Evolutionary conservation across 2,888 invertebrate genomes (phyloP), one percentile per base, ranked within the genome.

Genomic region (Linhomoeus sp.): DNA sequence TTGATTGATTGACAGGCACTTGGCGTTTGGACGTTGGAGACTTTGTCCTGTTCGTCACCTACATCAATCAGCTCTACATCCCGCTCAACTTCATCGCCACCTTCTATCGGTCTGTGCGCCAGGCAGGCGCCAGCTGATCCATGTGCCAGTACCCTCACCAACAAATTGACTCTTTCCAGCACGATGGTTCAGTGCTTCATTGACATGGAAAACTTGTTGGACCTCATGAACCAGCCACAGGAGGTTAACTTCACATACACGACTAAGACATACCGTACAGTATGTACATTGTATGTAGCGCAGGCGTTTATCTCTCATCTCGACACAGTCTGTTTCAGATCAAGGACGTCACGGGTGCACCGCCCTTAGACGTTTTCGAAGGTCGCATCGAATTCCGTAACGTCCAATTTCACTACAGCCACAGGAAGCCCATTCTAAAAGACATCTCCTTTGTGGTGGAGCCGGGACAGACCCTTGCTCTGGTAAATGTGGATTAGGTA

Each of bases 161-260:
- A n/a, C n/a, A n/a, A n/a, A n/a, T n/a, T n/a, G n/a, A n/a, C n/a
- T n/a, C n/a, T 2, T 17, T 41, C 22, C 65, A 85, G 92, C 62
- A 82, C 85, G 47, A 90, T 94, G 50, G 94, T 94, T 65, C 86
- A 84, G 71, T 85, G 88, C 63, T 94, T 97, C 62, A 79, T 94
- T 20, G 94, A 97, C 63, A 94, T 94, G 94, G 94, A 97, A 68
- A 94, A 94, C 67, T 92, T 97, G 94, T 87, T 94, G 65, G 90
- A 92, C 56, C 68, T 97, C 51, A 72, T 97, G 59, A 76, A 80
- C 37, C 84, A 86, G 60, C 77, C 81, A 41, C 77, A 80, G 46
- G 90, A 94, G 71, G 77, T 92, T 24, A 5, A 22, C 2, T 12
- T 7, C n/a, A n/a, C n/a, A n/a, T n/a, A n/a, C n/a, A n/a, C n/a